These are phyloP conservation scores for Macaria liturata DNA, from an alignment of 2,888 invertebrate genomes.

Conservation along the genomic window DNA sequence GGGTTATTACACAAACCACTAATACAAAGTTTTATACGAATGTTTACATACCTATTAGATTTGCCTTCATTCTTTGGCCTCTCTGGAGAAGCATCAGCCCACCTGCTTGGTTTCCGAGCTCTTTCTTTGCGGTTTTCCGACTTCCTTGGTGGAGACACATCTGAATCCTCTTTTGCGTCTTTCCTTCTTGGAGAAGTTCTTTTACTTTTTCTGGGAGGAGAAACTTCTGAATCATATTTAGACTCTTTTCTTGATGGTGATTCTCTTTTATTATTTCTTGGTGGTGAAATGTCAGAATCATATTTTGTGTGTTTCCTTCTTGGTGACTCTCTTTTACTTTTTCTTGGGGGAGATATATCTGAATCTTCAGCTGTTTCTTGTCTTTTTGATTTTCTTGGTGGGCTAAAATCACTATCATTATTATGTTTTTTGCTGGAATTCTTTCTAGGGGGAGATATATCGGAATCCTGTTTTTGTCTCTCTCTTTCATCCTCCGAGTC, in stretches of 20 bases:
- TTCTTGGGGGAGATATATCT: constrained; percentile 40
- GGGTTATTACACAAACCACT: too few relatives aligned
- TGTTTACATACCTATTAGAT: too few relatives aligned
- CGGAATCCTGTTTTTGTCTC: constrained; percentile 53
- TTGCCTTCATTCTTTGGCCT: constrained; percentile 1
- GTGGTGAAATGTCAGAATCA: constrained; percentile 45
- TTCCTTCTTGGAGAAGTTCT: constrained; percentile 24
- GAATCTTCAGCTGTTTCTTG: constrained; percentile 36
- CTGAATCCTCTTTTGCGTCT: constrained; percentile 32
- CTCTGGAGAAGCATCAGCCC: constrained; percentile 26
- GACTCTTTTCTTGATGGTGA: constrained; percentile 29
- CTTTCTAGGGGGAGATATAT: constrained; percentile 42
- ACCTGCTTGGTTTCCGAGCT: constrained; percentile 32
- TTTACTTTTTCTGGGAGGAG: constrained; percentile 36
- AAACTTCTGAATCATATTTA: constrained; percentile 38
- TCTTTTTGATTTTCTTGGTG: constrained; percentile 40
- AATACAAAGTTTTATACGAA: too few relatives aligned
- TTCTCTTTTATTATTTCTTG: constrained; percentile 19
- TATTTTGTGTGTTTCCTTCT: constrained; percentile 28
- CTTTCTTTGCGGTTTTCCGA: constrained; percentile 12
- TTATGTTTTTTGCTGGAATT: constrained; percentile 35
- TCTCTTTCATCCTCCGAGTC: constrained; percentile 71
- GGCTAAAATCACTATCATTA: constrained; percentile 65
- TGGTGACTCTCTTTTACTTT: constrained; percentile 8
- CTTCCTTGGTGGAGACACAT: constrained; percentile 41